Conservation (phyloP, 2,888 invertebrate genomes). For the Pterobdella sp. region DNA sequence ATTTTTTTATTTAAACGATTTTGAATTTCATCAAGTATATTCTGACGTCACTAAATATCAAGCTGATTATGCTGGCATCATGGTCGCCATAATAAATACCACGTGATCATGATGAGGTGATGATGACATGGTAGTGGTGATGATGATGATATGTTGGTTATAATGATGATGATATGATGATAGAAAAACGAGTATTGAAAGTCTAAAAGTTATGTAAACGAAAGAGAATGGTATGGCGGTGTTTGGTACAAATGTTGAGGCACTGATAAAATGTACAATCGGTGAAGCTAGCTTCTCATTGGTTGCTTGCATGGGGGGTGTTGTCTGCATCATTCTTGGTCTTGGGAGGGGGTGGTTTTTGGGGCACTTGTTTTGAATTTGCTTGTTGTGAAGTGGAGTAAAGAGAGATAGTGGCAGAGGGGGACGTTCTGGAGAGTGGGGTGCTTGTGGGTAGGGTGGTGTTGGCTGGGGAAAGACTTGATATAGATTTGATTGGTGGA, state of each 20-base stretch:
- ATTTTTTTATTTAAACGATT: too few relatives aligned
- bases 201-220: background rate
- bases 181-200: background rate
- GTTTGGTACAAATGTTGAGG: background rate
- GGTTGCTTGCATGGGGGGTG: constrained; percentile 6
- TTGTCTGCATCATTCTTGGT: too few relatives aligned
- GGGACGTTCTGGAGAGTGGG: background rate
- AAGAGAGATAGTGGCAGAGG: background rate
- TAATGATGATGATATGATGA: background rate
- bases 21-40: too few relatives aligned
- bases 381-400: too few relatives aligned
- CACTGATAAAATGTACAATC: background rate
- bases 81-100: too few relatives aligned
- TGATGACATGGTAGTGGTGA: background rate
- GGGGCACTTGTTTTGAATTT: too few relatives aligned
- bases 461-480: background rate
- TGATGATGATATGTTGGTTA: background rate
- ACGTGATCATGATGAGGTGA: too few relatives aligned
- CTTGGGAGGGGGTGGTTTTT: too few relatives aligned
- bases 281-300: background rate
- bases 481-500: background rate
- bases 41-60: too few relatives aligned
- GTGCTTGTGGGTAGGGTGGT: background rate
- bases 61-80: too few relatives aligned
- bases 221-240: background rate